Evolutionary conservation across 2,797 vertebrate genomes (phyloP).

Genomic region (Bucorvus abyssinicus): DNA sequence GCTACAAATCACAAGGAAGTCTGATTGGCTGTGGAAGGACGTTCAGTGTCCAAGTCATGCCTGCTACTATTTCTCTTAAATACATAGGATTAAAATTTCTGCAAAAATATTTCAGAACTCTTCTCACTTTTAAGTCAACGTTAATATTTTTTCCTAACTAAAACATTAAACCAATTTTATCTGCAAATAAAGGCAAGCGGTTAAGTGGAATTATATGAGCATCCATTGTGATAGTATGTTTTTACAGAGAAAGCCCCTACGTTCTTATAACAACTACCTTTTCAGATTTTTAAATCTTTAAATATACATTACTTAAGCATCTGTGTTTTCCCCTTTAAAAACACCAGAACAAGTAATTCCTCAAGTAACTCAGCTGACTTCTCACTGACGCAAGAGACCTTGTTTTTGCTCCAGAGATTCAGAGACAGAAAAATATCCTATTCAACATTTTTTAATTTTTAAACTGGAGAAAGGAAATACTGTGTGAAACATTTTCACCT

Average conservation of each 20-base stretch:
- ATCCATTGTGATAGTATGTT: background rate
- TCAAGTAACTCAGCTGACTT: constrained; percentile 19
- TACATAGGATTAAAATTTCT: background rate
- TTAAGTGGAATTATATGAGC: background rate
- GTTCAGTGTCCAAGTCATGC: background rate
- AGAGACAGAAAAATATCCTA: constrained; percentile 30
- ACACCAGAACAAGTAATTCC: constrained; percentile 4
- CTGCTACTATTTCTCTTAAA: background rate
- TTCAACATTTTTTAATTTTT: constrained; percentile 51
- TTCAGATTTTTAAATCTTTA: constrained; percentile 10
- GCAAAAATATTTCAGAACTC: background rate
- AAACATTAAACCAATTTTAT: background rate
- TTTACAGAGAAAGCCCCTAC: background rate
- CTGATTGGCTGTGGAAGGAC: background rate
- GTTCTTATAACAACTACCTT: background rate
- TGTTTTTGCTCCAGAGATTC: constrained; percentile 6
- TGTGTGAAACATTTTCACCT: constrained; percentile 30
- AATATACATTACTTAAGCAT: background rate
- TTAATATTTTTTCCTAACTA: background rate
- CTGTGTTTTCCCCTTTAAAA: background rate
- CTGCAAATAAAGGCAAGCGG: background rate
- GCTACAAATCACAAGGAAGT: background rate
- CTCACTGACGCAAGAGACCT: background rate
- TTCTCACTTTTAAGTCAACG: background rate
- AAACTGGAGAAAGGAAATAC: constrained; percentile 46